These are phyloP conservation scores for Poecilus cupreus DNA, from an alignment of 2,888 invertebrate genomes.

Conservation along the genomic window DNA sequence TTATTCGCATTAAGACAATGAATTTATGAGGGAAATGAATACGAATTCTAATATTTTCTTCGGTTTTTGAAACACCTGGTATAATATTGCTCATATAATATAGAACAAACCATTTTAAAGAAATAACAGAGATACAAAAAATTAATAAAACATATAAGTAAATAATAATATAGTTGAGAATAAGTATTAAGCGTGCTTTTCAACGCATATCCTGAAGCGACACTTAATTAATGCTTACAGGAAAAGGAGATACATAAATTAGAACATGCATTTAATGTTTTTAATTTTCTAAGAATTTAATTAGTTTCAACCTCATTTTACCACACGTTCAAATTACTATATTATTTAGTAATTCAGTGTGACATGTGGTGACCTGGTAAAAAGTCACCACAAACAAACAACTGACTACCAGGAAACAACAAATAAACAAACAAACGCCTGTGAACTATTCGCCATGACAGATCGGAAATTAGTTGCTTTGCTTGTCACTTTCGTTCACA, in stretches of 20 bases:
- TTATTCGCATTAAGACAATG: too few relatives aligned
- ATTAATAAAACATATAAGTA: too few relatives aligned
- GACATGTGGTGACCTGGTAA: slow-evolving; percentile 36
- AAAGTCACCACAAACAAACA: slow-evolving; percentile 18
- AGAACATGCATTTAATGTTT: background rate
- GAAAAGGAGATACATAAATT: background rate
- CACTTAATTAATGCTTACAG: too few relatives aligned
- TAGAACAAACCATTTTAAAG: too few relatives aligned
- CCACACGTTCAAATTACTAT: background rate
- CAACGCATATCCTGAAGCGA: too few relatives aligned
- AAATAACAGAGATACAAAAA: too few relatives aligned
- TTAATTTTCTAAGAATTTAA: background rate
- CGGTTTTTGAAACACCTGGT: too few relatives aligned
- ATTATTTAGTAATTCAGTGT: background rate
- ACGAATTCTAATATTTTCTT: too few relatives aligned
- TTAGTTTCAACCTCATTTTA: background rate
- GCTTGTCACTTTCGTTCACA: background rate
- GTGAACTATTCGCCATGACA: slow-evolving; percentile 2
- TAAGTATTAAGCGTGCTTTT: too few relatives aligned
- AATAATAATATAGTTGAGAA: too few relatives aligned
- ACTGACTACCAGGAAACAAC: slow-evolving; percentile 10
- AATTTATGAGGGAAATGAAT: too few relatives aligned
- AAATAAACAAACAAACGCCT: background rate
- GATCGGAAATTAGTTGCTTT: slow-evolving; percentile 12
- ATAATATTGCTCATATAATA: too few relatives aligned